Evolutionary conservation across 2,113 vertebrate species (phyloP).

Genomic region (Pterocles burchelli): DNA sequence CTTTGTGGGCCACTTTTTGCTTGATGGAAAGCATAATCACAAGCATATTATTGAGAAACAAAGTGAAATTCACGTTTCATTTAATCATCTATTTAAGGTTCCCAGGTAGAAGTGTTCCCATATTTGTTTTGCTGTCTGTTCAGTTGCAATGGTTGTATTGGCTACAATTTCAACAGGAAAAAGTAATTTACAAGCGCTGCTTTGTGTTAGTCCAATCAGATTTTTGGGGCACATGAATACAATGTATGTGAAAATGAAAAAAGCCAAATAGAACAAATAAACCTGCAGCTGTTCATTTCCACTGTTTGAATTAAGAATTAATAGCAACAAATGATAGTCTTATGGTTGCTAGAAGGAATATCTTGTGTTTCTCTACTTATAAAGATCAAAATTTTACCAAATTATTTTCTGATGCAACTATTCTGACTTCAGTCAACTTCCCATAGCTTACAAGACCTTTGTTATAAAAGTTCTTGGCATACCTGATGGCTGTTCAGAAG

Average conservation of each 20-base stretch:
- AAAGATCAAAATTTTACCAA: not conserved
- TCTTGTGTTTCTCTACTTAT: not conserved
- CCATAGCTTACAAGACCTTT: not conserved
- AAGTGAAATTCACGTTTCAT: not conserved
- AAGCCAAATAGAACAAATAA: not conserved
- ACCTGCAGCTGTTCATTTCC: not conserved
- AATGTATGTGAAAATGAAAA: not conserved
- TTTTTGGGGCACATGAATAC: not conserved
- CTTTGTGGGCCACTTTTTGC: not conserved
- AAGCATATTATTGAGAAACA: not conserved
- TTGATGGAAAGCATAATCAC: not conserved
- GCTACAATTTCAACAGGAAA: not conserved
- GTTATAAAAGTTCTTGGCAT: not conserved
- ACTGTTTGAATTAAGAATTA: not conserved
- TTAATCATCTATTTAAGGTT: not conserved
- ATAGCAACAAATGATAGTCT: not conserved
- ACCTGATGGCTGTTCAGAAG: not conserved
- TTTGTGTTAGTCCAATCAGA: not conserved
- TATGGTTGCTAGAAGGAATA: not conserved
- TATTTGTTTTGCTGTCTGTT: not conserved
- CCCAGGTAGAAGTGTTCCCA: not conserved
- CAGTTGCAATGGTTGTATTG: not conserved
- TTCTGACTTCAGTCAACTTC: not conserved
- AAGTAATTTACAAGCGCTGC: not conserved
- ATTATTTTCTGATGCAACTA: not conserved